Evolutionary conservation across 2,113 vertebrate genomes (phyloP).

Genomic region (Hemibagrus wyckioides): DNA sequence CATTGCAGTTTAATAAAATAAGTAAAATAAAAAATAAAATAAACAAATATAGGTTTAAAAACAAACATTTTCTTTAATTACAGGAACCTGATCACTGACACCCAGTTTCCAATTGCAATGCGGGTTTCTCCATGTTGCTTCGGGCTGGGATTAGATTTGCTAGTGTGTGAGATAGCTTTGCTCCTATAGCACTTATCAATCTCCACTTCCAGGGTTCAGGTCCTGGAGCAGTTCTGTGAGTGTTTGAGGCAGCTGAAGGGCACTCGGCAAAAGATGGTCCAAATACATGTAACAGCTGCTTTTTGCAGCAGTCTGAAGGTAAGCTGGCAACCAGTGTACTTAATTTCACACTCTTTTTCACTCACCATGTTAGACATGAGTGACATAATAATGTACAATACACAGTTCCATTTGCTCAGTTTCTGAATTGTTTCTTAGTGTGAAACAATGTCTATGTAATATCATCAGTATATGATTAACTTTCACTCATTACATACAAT

Average conservation of each 20-base stretch:
- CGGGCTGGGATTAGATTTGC: background rate
- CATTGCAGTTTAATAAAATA: background rate
- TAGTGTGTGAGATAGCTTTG: background rate
- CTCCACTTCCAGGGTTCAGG: conserved; percentile 73
- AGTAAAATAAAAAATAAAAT: too few species aligned
- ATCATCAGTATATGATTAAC: background rate
- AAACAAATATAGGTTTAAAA: background rate
- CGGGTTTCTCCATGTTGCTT: background rate
- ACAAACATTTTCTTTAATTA: background rate
- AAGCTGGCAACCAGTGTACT: conserved; percentile 45
- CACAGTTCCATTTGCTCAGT: background rate
- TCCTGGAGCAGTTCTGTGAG: conserved; percentile 83
- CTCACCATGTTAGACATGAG: background rate
- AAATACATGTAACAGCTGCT: conserved; percentile 81
- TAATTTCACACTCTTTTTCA: background rate
- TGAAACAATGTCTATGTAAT: background rate
- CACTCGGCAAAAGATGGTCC: conserved; percentile 81
- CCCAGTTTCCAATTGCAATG: background rate
- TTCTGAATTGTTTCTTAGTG: background rate
- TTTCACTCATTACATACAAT: background rate
- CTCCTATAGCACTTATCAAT: conserved; percentile 40
- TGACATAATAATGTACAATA: background rate
- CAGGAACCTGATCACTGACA: background rate
- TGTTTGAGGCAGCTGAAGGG: conserved; percentile 85
- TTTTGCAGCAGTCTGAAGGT: conserved; percentile 88